Base-by-base conservation (phyloP, 2,113 vertebrate species). In the Hipposideros armiger region DNA sequence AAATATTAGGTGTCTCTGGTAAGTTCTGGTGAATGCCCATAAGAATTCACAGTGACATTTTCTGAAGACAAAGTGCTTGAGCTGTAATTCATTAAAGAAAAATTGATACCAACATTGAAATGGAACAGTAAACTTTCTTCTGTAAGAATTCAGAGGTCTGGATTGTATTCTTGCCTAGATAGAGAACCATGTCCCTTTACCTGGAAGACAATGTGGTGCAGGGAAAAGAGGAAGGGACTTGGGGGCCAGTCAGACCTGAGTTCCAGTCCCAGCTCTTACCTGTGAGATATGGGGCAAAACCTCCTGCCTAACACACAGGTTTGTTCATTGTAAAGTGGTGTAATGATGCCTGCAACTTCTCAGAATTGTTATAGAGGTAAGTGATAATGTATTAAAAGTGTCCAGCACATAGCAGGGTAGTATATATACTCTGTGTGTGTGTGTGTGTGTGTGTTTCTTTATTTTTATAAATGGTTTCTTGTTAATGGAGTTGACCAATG, bases 11-110 rank as follows among this genome's bases (percentile, higher is more conserved):
- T 62, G n/a, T 66, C 47, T 77, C 62, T 77, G 4, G 32, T 74
- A 93, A 78, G 14, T 91, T 88, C 62, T 62, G 62, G 47, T 54
- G 91, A 50, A 50, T 22, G 17, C 58, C 58, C 22, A n/a, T 0
- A 6, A 40, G 42, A 95, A 74, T 52, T 67, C 40, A 36, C 24
- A 30, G 6, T 72, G 64, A 67, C 14, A 56, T 20, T 72, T 96
- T 90, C 67, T 91, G 32, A 80, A 96, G 78, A 90, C 3, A 64
- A 67, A 86, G 52, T 66, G 6, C 36, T 90, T 42, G 22, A 58
- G 47, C 86, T 42, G 22, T 78, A 67, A 89, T 19, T 86, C 83
- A 42, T 19, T 62, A 69, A 88, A 58, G 67, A 76, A 90, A 94
- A 76, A 40, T 47, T 26, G 62, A 17, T 30, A 26, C 9, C 4